Conservation (phyloP, 1,140 invertebrate species). For the Hycleus phaleratus region DNA sequence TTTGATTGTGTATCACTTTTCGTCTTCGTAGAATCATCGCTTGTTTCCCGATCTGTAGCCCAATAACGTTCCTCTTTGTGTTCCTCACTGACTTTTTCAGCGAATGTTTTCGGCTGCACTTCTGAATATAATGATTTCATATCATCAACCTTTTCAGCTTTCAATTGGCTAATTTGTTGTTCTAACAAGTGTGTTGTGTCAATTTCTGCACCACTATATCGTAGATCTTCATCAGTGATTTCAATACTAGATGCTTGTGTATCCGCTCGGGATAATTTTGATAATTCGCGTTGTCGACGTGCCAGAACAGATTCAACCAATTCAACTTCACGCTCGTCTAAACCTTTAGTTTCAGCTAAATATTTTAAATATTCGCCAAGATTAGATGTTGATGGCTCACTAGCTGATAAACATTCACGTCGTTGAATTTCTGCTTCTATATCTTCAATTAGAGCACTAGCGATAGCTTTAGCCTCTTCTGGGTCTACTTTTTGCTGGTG, state of each 20-base stretch:
- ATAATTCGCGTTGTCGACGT: constrained; percentile 43
- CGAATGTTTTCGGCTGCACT: constrained; percentile 10
- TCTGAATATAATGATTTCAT: constrained; percentile 42
- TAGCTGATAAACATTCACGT: constrained; percentile 19
- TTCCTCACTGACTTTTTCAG: constrained; percentile 35
- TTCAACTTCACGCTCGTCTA: constrained; percentile 42
- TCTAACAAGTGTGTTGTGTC: constrained; percentile 52
- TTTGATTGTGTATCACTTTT: not conserved
- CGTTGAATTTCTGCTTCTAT: constrained; percentile 47
- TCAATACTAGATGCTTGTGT: constrained; percentile 55
- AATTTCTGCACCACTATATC: constrained; percentile 55
- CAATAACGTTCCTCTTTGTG: constrained; percentile 20
- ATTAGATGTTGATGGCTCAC: constrained; percentile 25
- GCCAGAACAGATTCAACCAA: constrained; percentile 46
- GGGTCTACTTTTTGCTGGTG: constrained; percentile 46
- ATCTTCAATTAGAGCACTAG: constrained; percentile 46
- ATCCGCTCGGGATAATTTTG: constrained; percentile 43
- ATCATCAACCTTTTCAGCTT: constrained; percentile 55
- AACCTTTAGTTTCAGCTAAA: constrained; percentile 41
- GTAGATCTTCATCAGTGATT: constrained; percentile 60
- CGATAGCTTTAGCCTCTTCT: constrained; percentile 45
- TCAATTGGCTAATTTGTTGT: constrained; percentile 42
- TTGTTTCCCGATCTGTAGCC: constrained; percentile 30
- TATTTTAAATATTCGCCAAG: constrained; percentile 43
- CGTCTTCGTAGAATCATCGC: constrained; percentile 20